Evolutionary conservation across 2,797 vertebrate species (phyloP).

Genomic region (Helostoma temminkii): DNA sequence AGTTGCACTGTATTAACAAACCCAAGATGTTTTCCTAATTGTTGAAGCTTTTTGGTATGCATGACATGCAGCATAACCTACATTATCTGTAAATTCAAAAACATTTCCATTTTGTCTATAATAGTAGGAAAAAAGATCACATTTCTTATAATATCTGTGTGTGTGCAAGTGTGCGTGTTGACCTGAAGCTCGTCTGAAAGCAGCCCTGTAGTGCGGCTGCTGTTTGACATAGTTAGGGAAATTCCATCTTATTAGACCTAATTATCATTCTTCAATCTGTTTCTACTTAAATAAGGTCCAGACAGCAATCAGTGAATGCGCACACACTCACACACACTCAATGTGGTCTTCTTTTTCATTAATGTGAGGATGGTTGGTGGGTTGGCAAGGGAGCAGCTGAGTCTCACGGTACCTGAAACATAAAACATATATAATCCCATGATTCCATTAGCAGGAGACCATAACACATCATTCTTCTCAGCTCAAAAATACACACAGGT

Average conservation of each 20-base stretch:
- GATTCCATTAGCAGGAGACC: constrained; percentile 75
- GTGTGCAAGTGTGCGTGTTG: constrained; percentile 42
- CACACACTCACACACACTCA: constrained; percentile 57
- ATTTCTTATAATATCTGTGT: constrained; percentile 17
- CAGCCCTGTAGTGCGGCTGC: constrained; percentile 71
- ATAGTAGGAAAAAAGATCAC: not conserved
- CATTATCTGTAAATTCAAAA: not conserved
- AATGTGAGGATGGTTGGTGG: constrained; percentile 61
- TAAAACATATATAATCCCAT: constrained; percentile 79
- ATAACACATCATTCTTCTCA: constrained; percentile 70
- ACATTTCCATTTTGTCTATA: not conserved
- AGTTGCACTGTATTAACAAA: not conserved
- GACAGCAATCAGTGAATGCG: constrained; percentile 81
- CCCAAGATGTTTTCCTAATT: not conserved
- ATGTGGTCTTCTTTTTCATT: constrained; percentile 84
- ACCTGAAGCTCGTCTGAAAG: constrained; percentile 69
- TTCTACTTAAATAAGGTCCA: constrained; percentile 84
- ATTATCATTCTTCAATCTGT: constrained; percentile 89
- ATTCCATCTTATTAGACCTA: constrained; percentile 84
- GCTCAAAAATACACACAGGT: constrained; percentile 75
- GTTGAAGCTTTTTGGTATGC: not conserved
- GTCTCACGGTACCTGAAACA: constrained; percentile 77
- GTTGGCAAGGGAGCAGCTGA: constrained; percentile 57
- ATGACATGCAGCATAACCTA: not conserved
- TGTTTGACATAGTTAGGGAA: constrained; percentile 79